Base-by-base conservation (phyloP, 2,888 invertebrate genomes). In the Amiota communis region DNA sequence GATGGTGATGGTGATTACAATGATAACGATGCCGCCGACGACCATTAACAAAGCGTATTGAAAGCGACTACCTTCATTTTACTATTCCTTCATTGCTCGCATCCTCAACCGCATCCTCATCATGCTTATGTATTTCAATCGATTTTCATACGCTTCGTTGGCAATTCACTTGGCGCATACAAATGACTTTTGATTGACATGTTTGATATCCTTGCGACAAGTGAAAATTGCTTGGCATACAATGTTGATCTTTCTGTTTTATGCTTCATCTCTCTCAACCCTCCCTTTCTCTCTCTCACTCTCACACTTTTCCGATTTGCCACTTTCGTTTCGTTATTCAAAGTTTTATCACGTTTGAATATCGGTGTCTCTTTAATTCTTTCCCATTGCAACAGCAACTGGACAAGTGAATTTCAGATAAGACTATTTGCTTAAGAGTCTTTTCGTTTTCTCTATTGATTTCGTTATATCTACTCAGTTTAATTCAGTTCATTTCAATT, bases 141-240 rank as follows among this genome's bases (percentile, higher is more conserved):
- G 57, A 75, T 72, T 74, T 67, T 70, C 74, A 59, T 68, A 51
- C 70, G 71, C 49, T 59, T 67, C 70, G 70, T 64, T 75, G 64
- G 67, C 73, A 59, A 75, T 59, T 57, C 70, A 74, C 73, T 76
- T 36, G 51, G 53, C 20, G 67, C 46, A 68, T 68, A 68, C 81
- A 83, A 83, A 83, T 85, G 80, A 82, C 83, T 80, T 85, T 83
- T 83, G 83, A 83, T 85, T 83, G 83, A 83, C 83, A 79, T 84
- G 83, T 85, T 85, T 83, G 85, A 83, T 85, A 83, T 81, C 78
- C 78, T 84, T 81, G 77, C 82, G 83, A 83, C 80, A 80, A 78
- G 81, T 82, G 82, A 78, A 85, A 82, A 83, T 78, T 81, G 85
- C 76, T 78, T 74, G 70, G 59, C 74, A 46, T 64, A 67, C 67